Conservation (phyloP, 2,113 vertebrate genomes). For the Muscicapa adusta region DNA sequence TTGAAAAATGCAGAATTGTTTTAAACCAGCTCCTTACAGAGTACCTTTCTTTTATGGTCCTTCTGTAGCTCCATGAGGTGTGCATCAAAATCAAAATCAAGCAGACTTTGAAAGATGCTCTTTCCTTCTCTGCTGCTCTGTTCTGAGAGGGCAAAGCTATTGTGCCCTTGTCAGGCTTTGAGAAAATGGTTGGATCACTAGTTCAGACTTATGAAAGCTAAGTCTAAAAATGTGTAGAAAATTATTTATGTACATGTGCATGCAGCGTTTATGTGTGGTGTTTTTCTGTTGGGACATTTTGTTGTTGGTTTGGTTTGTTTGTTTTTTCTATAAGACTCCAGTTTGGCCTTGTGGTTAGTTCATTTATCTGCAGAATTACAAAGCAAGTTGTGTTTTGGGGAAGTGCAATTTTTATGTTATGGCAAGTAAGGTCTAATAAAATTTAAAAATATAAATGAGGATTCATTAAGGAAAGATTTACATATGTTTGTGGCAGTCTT, state of each 20-base stretch:
- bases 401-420: neutral
- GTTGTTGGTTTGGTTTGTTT: neutral
- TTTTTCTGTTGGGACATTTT: neutral
- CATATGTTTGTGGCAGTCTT: neutral
- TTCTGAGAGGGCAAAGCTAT: neutral
- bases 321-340: neutral
- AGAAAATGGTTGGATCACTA: neutral
- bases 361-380: neutral
- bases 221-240: neutral
- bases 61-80: neutral
- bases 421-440: neutral
- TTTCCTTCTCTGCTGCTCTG: neutral
- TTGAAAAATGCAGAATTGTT: neutral
- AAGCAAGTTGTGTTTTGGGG: neutral
- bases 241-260: neutral
- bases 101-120: neutral
- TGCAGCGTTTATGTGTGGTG: neutral
- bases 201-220: neutral
- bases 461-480: neutral
- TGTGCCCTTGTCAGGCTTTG: neutral
- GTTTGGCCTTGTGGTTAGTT: neutral
- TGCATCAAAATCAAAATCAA: neutral
- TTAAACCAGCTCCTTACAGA: neutral
- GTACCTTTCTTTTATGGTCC: neutral
- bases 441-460: neutral